Evolutionary conservation across 2,797 vertebrate species (phyloP), one percentile per base, ranked within the genome.

Genomic region (Enteromius mattozi): DNA sequence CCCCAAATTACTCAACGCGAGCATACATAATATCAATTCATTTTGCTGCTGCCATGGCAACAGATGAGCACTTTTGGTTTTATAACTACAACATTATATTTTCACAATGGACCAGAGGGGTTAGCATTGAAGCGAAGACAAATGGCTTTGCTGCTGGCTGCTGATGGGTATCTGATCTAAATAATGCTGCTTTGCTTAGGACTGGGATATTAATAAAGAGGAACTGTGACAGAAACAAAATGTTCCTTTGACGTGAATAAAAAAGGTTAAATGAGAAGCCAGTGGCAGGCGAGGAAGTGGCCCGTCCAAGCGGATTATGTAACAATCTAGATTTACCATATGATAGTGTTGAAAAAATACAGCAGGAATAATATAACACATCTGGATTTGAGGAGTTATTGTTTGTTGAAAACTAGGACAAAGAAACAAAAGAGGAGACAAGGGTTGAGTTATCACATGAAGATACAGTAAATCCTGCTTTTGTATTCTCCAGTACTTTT

Each of bases 91-190:
- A 63, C 42, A 75, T 10, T 27, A 13, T 3, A 69, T 47, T 42
- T 13, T 16, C 17, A 63, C 83, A 27, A 5, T 66, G 66, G 21
- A 21, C 27, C 70, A 47, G 37, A 70, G 33, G 45, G 24, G 7
- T 30, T 68, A 16, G 3, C 49, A 51, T 37, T 59, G n/a, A 68
- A 59, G n/a, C 14, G 17, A 88, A 86, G 86, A 89, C 45, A 51
- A 80, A 87, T 83, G 7, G 35, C 19, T 24, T 79, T 69, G 72
- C 74, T 56, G n/a, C 72, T 78, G 35, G 49, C 61, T 47, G 65
- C 61, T 84, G 66, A 89, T 87, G 42, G 77, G 81, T 65, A 80
- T 88, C 87, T 87, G 35, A 45, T 70, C 24, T 86, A 83, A 91
- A 56, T 83, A 56, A 89, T 87, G 79, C 51, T 71, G 61, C 10